phyloP scores from a whole-genome alignment of 92 coral and sea anemone genomes.

The Actinernus sp. region DNA sequence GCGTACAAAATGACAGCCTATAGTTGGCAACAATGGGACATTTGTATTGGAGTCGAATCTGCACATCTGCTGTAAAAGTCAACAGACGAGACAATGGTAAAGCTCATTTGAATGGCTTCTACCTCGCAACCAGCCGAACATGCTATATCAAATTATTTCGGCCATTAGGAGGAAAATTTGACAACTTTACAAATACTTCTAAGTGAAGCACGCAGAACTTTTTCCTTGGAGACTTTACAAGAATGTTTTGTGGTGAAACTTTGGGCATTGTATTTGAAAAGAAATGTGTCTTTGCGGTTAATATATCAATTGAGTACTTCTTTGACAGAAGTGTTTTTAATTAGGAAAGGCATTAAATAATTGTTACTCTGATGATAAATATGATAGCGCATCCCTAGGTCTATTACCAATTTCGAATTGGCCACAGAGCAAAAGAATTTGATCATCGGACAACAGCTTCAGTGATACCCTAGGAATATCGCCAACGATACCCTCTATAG shows the following conservation, averaged over 20 bases:
- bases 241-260: neutral
- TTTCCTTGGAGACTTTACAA: neutral
- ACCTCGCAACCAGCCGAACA: neutral
- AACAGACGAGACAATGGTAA: slow-evolving; percentile 31
- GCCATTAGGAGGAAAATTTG: neutral
- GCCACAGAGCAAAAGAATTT: too few relatives aligned
- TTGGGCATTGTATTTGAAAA: neutral
- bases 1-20: slow-evolving; percentile 58
- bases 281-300: neutral
- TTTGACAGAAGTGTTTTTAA: neutral
- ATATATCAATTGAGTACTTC: neutral
- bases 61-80: slow-evolving; percentile 87
- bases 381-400: neutral
- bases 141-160: neutral
- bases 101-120: neutral
- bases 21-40: slow-evolving; percentile 65
- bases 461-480: too few relatives aligned
- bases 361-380: too few relatives aligned
- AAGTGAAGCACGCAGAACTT: neutral
- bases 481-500: neutral
- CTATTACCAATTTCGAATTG: too few relatives aligned
- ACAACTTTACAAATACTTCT: neutral
- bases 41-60: slow-evolving; percentile 54
- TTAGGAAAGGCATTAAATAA: neutral
- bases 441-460: too few relatives aligned